phyloP scores from a whole-genome alignment of 1,140 invertebrate genomes.

The Laodelphax striatellus region DNA sequence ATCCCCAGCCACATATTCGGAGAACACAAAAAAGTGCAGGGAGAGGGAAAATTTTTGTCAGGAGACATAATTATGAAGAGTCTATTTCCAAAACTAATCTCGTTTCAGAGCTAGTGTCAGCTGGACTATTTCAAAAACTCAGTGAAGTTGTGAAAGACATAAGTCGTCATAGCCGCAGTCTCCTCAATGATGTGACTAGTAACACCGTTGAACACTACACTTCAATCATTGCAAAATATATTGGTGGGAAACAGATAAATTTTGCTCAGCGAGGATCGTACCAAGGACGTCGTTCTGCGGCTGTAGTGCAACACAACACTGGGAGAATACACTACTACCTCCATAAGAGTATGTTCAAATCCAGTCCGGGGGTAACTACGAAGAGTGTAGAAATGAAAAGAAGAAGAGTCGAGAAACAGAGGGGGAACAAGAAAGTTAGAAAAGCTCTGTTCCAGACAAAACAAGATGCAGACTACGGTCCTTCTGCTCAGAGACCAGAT shows the following conservation, averaged over 20 bases:
- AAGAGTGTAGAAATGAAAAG: background rate
- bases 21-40: slow-evolving; percentile 8
- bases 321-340: slow-evolving; percentile 2
- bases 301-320: slow-evolving; percentile 16
- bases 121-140: background rate
- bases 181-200: background rate
- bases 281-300: slow-evolving; percentile 6
- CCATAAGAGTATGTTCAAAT: slow-evolving; percentile 7
- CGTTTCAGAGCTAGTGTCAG: background rate
- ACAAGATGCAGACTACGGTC: background rate
- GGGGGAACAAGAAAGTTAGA: background rate
- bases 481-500: background rate
- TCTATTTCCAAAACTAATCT: background rate
- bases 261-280: slow-evolving; percentile 12
- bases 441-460: background rate
- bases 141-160: background rate
- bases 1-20: slow-evolving; percentile 1
- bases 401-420: background rate
- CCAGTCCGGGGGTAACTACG: background rate
- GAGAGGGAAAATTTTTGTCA: slow-evolving; percentile 6
- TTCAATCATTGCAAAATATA: slow-evolving; percentile 11
- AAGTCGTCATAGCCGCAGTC: background rate
- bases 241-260: slow-evolving; percentile 17
- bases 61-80: background rate
- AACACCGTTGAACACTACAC: slow-evolving; percentile 14